A percentile compares a stretch with the other conserved stretches of the same genome.
Conservation (phyloP, 2,797 vertebrate species). For the Melanotaenia maccullochi region DNA sequence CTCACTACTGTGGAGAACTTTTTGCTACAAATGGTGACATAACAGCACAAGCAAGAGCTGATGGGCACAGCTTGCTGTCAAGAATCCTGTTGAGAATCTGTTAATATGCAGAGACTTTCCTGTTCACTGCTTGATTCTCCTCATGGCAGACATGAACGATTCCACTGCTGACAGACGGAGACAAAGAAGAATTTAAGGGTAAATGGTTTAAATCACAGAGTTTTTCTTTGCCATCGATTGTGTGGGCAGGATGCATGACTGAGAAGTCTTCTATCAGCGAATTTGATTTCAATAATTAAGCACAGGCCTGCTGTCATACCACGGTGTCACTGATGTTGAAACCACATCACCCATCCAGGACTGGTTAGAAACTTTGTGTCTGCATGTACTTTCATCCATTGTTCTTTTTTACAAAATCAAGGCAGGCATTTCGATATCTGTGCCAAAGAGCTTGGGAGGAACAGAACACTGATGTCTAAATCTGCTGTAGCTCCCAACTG, state of each 20-base stretch:
- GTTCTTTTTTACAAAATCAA: slow-evolving; percentile 51
- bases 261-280: slow-evolving; percentile 34
- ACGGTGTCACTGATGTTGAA: slow-evolving; percentile 41
- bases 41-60: slow-evolving; percentile 28
- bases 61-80: slow-evolving; percentile 26
- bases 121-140: neutral
- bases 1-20: slow-evolving; percentile 50
- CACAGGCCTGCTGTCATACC: slow-evolving; percentile 37
- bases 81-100: slow-evolving; percentile 13
- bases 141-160: slow-evolving; percentile 20
- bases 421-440: slow-evolving; percentile 64
- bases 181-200: neutral
- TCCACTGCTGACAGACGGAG: slow-evolving; percentile 11
- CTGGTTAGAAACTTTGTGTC: slow-evolving; percentile 33
- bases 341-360: slow-evolving; percentile 19
- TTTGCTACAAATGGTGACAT: slow-evolving; percentile 48
- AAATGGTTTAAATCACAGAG: neutral
- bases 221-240: slow-evolving; percentile 27
- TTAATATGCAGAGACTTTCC: neutral
- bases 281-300: slow-evolving; percentile 62
- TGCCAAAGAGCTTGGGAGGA: slow-evolving; percentile 47
- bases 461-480: slow-evolving; percentile 54
- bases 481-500: slow-evolving; percentile 18
- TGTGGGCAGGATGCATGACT: slow-evolving; percentile 40
- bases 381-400: slow-evolving; percentile 32